A percentile compares a stretch with the other conserved stretches of the same genome.
Evolutionary conservation across 2,113 vertebrate genomes (phyloP).

Genomic region (Phyllostomus discolor): DNA sequence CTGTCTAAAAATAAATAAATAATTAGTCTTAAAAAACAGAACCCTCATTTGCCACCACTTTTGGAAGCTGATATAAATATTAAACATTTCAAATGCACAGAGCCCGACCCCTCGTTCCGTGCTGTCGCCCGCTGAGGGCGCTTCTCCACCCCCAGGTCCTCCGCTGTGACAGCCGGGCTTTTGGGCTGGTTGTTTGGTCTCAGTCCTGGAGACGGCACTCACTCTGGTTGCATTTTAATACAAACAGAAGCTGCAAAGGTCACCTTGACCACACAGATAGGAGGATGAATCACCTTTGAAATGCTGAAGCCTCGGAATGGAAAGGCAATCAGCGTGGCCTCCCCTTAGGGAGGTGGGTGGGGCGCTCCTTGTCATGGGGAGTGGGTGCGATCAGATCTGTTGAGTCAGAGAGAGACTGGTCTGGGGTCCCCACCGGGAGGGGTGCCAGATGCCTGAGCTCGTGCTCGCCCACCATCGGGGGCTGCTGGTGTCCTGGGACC

Average conservation of each 20-base stretch:
- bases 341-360: background rate
- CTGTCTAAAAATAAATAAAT: no score
- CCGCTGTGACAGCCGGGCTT: background rate
- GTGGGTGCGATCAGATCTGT: background rate
- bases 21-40: background rate
- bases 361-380: background rate
- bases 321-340: background rate
- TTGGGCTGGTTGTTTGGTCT: background rate
- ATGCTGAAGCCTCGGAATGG: background rate
- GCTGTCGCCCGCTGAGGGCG: fast-evolving
- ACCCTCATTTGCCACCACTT: background rate
- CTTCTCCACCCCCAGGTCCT: background rate
- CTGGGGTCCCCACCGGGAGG: background rate
- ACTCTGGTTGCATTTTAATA: background rate
- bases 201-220: background rate
- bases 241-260: background rate
- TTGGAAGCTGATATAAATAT: background rate
- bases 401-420: no score
- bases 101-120: fast-evolving
- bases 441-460: background rate
- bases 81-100: background rate
- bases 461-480: background rate
- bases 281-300: background rate
- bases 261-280: background rate
- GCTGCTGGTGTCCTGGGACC: background rate